A percentile compares a stretch with the other conserved stretches of the same genome.
phyloP scores from a whole-genome alignment of 1,140 invertebrate species.

The Halictus rubicundus region DNA sequence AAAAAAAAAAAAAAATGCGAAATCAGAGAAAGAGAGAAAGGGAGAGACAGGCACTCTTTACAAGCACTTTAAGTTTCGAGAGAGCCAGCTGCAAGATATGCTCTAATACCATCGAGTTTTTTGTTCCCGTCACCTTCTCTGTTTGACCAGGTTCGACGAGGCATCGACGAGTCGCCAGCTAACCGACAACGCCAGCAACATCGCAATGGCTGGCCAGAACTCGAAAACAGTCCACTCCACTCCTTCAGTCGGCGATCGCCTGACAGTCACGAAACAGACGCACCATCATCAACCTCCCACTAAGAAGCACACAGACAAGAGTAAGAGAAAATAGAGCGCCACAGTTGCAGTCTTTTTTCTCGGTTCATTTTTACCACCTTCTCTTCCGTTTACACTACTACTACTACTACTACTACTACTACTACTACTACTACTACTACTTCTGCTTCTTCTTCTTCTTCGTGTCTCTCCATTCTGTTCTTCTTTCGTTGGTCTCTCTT shows the following conservation, averaged over 20 bases:
- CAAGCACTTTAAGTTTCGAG: constrained; percentile 9
- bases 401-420: too few relatives aligned
- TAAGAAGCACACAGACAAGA: constrained; percentile 75
- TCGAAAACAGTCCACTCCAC: constrained; percentile 60
- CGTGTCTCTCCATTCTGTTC: not conserved
- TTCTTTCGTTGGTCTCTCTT: not conserved
- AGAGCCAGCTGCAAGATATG: constrained; percentile 5
- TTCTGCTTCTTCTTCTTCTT: too few relatives aligned
- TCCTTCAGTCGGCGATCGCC: constrained; percentile 56
- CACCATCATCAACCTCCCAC: constrained; percentile 70
- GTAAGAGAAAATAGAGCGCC: constrained; percentile 75
- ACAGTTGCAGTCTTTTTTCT: constrained; percentile 29
- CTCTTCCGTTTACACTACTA: not conserved
- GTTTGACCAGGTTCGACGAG: constrained; percentile 78
- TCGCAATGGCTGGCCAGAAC: constrained; percentile 64
- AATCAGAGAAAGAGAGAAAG: not conserved
- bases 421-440: not conserved
- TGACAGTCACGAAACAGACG: constrained; percentile 73
- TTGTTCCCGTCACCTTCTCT: constrained; percentile 66
- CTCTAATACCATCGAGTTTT: constrained; percentile 7
- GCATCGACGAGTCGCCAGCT: constrained; percentile 77
- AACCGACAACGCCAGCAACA: constrained; percentile 72
- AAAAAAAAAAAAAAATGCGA: constrained; percentile 4
- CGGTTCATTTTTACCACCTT: constrained; percentile 15
- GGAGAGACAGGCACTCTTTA: too few relatives aligned